Conservation (phyloP, 2,797 vertebrate species). For the Molossus alvarezi region DNA sequence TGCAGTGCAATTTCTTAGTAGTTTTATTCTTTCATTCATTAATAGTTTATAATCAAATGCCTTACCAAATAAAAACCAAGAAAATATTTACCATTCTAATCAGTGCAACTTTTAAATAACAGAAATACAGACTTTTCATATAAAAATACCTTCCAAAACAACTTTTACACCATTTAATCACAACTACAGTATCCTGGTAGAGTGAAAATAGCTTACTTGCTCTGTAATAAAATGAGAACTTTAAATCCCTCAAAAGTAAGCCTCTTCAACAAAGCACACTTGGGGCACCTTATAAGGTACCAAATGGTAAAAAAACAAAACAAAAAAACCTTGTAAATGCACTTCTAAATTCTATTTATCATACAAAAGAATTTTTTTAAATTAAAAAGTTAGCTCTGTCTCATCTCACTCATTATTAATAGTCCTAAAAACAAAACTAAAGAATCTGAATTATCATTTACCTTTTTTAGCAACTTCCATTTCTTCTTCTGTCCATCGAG, state of each 20-base stretch:
- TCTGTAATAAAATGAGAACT: slow-evolving; percentile 52
- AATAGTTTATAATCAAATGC: slow-evolving; percentile 44
- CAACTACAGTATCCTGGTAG: slow-evolving; percentile 47
- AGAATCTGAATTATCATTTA: slow-evolving; percentile 87
- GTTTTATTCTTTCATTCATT: too few relatives aligned
- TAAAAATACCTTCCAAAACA: slow-evolving; percentile 58
- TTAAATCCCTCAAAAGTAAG: slow-evolving; percentile 20
- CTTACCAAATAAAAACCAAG: slow-evolving; percentile 56
- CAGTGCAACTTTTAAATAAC: slow-evolving; percentile 43
- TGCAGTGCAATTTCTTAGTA: neutral
- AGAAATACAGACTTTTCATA: slow-evolving; percentile 8
- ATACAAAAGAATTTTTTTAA: neutral
- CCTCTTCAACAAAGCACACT: neutral
- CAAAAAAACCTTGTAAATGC: neutral
- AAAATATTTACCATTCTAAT: slow-evolving; percentile 31
- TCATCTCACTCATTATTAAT: slow-evolving; percentile 67
- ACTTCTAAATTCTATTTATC: slow-evolving; percentile 42
- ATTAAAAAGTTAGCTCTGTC: slow-evolving; percentile 23
- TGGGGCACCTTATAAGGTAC: neutral
- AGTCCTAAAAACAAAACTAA: slow-evolving; percentile 42
- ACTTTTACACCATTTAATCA: slow-evolving; percentile 28
- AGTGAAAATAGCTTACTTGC: neutral
- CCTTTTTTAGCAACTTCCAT: slow-evolving; percentile 99
- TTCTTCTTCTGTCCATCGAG: slow-evolving; percentile 99
- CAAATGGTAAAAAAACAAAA: neutral